Conservation (phyloP, 2,888 invertebrate species). For the Amphipyra tragopoginis region DNA sequence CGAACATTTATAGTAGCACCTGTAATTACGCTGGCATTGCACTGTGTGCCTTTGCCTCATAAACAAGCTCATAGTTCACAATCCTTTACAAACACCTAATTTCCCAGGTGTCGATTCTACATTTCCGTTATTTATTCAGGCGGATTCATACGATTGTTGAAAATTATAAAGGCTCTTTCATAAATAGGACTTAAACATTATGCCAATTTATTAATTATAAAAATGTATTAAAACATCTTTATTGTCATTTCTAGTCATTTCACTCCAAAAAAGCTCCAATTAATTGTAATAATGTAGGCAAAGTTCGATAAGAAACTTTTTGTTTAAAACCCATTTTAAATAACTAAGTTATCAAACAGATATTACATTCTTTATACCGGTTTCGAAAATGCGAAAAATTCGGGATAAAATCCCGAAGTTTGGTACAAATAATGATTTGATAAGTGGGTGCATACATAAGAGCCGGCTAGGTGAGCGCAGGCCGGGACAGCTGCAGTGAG, state of each 20-base stretch:
- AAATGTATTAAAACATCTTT: background rate
- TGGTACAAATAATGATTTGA: constrained; percentile 49
- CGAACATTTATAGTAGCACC: constrained; percentile 20
- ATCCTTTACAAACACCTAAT: constrained; percentile 46
- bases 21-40: constrained; percentile 28
- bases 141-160: background rate
- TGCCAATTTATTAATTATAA: background rate
- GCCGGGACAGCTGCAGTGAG: constrained; percentile 69
- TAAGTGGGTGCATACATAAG: constrained; percentile 46
- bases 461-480: constrained; percentile 42
- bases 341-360: constrained; percentile 30
- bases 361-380: constrained; percentile 11
- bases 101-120: constrained; percentile 19
- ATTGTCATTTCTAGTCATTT: background rate
- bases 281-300: constrained; percentile 7
- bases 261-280: background rate
- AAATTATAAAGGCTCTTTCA: background rate
- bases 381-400: constrained; percentile 3
- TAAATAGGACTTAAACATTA: background rate
- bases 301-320: constrained; percentile 22
- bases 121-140: constrained; percentile 13
- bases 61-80: constrained; percentile 32
- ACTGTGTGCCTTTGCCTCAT: constrained; percentile 17
- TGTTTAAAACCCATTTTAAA: constrained; percentile 26
- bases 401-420: constrained; percentile 32